A percentile compares a stretch with the other conserved stretches of the same genome.
These are phyloP conservation scores for Lutjanus erythropterus DNA, from an alignment of 2,113 vertebrate genomes.

Conservation along the genomic window DNA sequence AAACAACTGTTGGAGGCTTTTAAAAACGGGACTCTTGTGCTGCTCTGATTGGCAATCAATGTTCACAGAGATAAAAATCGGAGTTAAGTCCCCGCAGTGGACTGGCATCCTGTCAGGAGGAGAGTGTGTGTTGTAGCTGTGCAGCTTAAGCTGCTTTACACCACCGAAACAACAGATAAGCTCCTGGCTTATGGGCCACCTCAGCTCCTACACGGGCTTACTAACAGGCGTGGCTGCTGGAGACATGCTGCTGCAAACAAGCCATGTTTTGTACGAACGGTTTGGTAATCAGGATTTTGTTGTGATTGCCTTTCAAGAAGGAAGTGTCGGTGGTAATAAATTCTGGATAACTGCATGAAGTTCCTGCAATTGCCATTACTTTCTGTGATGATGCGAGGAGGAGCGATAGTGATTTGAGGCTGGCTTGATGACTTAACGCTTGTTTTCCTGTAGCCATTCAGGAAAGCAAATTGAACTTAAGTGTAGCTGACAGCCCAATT, in stretches of 20 bases:
- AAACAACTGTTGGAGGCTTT: slow-evolving; percentile 21
- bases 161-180: slow-evolving; percentile 50
- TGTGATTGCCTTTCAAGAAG: not conserved
- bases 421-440: slow-evolving; percentile 25
- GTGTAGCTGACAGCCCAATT: slow-evolving; percentile 52
- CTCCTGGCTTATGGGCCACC: slow-evolving; percentile 8
- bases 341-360: slow-evolving; percentile 20
- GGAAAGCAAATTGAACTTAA: slow-evolving; percentile 57
- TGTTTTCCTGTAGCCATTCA: slow-evolving; percentile 52
- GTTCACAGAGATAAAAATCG: slow-evolving; percentile 55
- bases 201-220: not conserved
- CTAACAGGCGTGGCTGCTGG: not conserved
- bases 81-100: slow-evolving; percentile 31
- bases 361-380: not conserved
- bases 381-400: slow-evolving; percentile 12
- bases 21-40: not conserved
- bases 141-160: slow-evolving; percentile 45
- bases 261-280: not conserved
- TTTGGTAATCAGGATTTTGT: not conserved
- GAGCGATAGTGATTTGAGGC: slow-evolving; percentile 1
- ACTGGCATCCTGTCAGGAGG: slow-evolving; percentile 37
- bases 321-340: not conserved
- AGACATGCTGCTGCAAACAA: not conserved
- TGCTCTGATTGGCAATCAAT: slow-evolving; percentile 41
- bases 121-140: slow-evolving; percentile 22